These are phyloP conservation scores for Paramisgurnus dabryanus DNA, from an alignment of 2,113 vertebrate genomes.

Conservation along the genomic window DNA sequence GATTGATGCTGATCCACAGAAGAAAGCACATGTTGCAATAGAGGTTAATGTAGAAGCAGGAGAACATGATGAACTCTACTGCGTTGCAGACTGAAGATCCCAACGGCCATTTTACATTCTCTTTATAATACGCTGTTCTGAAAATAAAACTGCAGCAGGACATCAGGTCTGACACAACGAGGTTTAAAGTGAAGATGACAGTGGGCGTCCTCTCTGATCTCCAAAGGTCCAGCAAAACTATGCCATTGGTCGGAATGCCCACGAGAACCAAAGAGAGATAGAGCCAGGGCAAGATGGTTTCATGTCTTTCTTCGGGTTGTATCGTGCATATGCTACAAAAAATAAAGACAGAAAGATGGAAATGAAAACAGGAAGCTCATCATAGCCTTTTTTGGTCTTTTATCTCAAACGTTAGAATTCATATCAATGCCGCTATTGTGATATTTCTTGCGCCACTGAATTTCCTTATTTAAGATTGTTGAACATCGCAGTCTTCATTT, in stretches of 20 bases:
- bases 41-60: conserved; percentile 49
- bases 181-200: conserved; percentile 48
- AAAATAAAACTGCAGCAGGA: conserved; percentile 52
- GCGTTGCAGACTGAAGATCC: conserved; percentile 6
- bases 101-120: not conserved
- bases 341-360: not conserved
- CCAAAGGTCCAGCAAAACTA: conserved; percentile 38
- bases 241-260: conserved; percentile 47
- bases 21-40: conserved; percentile 52
- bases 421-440: no score
- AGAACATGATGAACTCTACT: not conserved
- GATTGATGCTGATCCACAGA: conserved; percentile 52
- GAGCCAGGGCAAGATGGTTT: conserved; percentile 41
- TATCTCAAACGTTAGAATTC: not conserved
- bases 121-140: conserved; percentile 28
- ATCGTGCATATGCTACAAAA: conserved; percentile 2
- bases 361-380: not conserved
- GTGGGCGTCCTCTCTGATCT: conserved; percentile 37
- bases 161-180: conserved; percentile 49
- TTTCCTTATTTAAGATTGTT: not conserved
- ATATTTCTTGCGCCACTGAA: not conserved
- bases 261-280: conserved; percentile 42
- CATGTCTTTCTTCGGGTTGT: not conserved
- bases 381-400: not conserved
- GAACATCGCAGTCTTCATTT: no score